These are phyloP conservation scores for Callocephalon fimbriatum DNA, from an alignment of 2,113 vertebrate genomes.

Conservation along the genomic window DNA sequence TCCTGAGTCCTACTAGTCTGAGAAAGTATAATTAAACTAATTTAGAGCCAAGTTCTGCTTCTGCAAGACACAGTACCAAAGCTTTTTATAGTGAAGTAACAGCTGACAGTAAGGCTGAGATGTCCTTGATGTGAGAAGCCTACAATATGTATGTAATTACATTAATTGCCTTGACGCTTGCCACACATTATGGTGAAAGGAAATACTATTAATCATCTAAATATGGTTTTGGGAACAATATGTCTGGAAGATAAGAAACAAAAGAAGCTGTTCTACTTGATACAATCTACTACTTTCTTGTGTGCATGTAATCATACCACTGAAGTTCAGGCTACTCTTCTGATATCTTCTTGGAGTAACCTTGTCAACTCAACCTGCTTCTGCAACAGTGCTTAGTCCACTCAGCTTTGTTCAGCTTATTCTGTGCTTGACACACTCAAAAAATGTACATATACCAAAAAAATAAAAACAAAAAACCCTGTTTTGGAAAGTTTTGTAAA, in stretches of 20 bases:
- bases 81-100: slow-evolving; percentile 16
- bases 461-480: too few relatives aligned
- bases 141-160: background rate
- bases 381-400: background rate
- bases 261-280: background rate
- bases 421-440: background rate
- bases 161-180: background rate
- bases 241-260: background rate
- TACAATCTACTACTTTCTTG: background rate
- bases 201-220: background rate
- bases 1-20: background rate
- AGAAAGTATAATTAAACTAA: slow-evolving; percentile 24
- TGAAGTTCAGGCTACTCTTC: background rate
- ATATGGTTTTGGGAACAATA: background rate
- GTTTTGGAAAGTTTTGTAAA: background rate
- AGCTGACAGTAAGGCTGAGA: slow-evolving; percentile 17
- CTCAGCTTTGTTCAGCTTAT: background rate
- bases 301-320: background rate
- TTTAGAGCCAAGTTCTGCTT: background rate
- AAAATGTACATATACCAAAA: background rate
- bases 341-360: background rate
- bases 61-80: background rate
- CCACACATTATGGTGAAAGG: background rate
- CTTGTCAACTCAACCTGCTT: background rate
- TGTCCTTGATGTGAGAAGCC: background rate